Evolutionary conservation across 2,888 invertebrate genomes (phyloP).

Genomic region (Coenonympha glycerion): DNA sequence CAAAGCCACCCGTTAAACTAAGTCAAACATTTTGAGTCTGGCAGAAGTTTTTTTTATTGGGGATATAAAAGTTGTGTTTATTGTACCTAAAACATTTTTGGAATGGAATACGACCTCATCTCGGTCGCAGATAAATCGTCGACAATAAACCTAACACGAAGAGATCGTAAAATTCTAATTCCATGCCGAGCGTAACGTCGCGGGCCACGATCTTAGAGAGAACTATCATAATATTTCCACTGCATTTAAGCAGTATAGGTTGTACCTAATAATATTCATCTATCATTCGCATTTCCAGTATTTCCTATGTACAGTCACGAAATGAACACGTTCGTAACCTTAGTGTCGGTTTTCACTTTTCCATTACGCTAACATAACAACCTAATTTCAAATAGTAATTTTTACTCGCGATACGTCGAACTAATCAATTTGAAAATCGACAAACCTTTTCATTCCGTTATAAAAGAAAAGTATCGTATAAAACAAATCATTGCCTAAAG

Average conservation of each 20-base stretch:
- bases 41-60: slow-evolving; percentile 40
- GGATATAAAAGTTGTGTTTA: slow-evolving; percentile 67
- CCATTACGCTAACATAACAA: too few relatives aligned
- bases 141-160: slow-evolving; percentile 74
- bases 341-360: too few relatives aligned
- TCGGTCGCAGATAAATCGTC: slow-evolving; percentile 67
- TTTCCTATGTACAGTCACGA: not conserved
- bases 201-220: slow-evolving; percentile 24
- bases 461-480: too few relatives aligned
- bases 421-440: too few relatives aligned
- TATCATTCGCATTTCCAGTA: not conserved
- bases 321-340: too few relatives aligned
- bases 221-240: slow-evolving; percentile 31
- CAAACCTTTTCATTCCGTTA: too few relatives aligned
- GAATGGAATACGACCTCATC: slow-evolving; percentile 72
- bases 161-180: slow-evolving; percentile 73
- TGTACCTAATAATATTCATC: not conserved
- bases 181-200: slow-evolving; percentile 47
- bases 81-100: slow-evolving; percentile 69
- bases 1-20: too few relatives aligned
- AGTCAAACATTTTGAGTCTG: slow-evolving; percentile 7
- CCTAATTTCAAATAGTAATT: too few relatives aligned
- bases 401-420: too few relatives aligned
- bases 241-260: slow-evolving; percentile 7
- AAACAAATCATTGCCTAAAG: too few relatives aligned